Base-by-base conservation (phyloP, 2,113 vertebrate species). In the Mastomys natalensis region DNA sequence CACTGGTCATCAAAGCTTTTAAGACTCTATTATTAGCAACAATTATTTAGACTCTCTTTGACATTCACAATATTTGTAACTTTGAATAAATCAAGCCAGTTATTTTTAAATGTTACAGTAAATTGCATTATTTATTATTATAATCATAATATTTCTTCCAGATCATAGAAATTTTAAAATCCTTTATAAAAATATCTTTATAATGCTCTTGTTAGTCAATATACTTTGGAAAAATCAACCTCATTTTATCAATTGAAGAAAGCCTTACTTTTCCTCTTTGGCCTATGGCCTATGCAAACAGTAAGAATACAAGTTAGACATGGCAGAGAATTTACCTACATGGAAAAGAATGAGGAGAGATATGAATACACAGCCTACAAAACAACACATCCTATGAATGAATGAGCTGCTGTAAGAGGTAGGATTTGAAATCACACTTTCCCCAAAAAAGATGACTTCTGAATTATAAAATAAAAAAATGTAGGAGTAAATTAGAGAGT, bases 361-460 rank as follows among this genome's bases (percentile, higher is more conserved):
- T 4, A 45, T 5, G 40, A 60, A 78, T 26, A n/a, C 13, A 73
- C 19, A 68, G 51, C 22, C 51, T 31, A 0, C 21, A 48, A 76
- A 7, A 9, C 72, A n/a, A 5, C 9, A 3, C 4, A 43, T 53
- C 48, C 4, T n/a, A 11, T 22, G 22, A 51, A 81, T 60, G 43
- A 80, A 34, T 9, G 29, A 19, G 16, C 31, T 60, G 0, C 1
- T 31, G 0, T 4, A 7, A 48, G 7, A 58, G 31, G 7, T 26
- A 89, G 90, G 43, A 15, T 22, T 26, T 66, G 24, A 10, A 78
- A 6, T 72, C 24, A 48, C 16, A 93, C 7, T 37, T 58, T 66
- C 3, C 17, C 19, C 31, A 31, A 40, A 55, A 4, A 17, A 89
- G 58, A 13, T 73, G 53, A 93, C 4, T 73, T 95, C 45, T 82